Evolutionary conservation across 2,888 invertebrate species (phyloP).

Genomic region (Carpatolechia fugitivella): DNA sequence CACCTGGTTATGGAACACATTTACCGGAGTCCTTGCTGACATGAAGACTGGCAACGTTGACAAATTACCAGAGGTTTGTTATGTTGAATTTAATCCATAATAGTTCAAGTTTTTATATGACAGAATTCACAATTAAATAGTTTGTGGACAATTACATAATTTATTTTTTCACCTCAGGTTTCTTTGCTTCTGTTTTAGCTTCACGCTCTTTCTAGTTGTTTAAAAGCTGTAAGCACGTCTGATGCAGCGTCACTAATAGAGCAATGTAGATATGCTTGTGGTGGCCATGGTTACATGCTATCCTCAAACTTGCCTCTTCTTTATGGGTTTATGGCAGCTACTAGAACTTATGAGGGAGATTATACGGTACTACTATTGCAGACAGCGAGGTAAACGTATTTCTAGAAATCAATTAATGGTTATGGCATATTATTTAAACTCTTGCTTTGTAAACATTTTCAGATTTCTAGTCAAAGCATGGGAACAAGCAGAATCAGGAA

Average conservation of each 20-base stretch:
- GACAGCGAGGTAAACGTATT: slow-evolving; percentile 83
- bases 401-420: background rate
- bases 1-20: slow-evolving; percentile 87
- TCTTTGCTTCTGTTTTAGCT: slow-evolving; percentile 72
- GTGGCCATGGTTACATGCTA: slow-evolving; percentile 96
- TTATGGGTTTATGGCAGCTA: slow-evolving; percentile 90
- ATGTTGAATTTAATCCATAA: background rate
- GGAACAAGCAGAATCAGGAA: slow-evolving; percentile 81
- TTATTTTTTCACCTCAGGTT: no score
- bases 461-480: slow-evolving; percentile 88
- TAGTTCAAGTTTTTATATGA: background rate
- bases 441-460: slow-evolving; percentile 6
- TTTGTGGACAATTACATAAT: background rate
- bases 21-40: slow-evolving; percentile 85
- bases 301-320: slow-evolving; percentile 91
- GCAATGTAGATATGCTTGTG: slow-evolving; percentile 91
- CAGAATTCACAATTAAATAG: background rate
- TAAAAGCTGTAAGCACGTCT: slow-evolving; percentile 92
- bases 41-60: slow-evolving; percentile 88
- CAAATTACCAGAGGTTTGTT: slow-evolving; percentile 87
- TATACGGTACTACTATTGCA: slow-evolving; percentile 95
- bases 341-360: slow-evolving; percentile 97
- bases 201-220: slow-evolving; percentile 92
- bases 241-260: slow-evolving; percentile 88
- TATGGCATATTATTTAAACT: background rate